phyloP scores from a whole-genome alignment of 2,113 vertebrate species.

The Dicentrarchus labrax region DNA sequence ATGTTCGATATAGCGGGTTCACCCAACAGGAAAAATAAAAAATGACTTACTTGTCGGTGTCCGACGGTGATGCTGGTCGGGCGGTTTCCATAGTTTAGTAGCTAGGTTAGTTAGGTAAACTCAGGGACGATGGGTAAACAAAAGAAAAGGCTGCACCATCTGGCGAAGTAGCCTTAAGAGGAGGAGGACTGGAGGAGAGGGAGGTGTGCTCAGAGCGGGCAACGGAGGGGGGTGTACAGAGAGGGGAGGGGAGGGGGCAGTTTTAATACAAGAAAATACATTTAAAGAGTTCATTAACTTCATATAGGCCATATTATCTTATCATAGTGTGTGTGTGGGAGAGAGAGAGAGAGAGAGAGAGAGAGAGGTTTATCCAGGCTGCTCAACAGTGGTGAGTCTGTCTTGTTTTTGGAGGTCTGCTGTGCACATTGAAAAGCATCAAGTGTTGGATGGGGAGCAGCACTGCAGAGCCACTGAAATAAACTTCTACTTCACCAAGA shows the following conservation, averaged over 20 bases:
- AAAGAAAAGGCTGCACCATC: slow-evolving; percentile 84
- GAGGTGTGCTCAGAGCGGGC: slow-evolving; percentile 65
- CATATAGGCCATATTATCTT: not conserved
- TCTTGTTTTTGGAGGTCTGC: not conserved
- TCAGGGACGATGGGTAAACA: slow-evolving; percentile 80
- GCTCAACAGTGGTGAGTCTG: not conserved
- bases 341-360: no score
- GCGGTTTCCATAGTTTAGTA: slow-evolving; percentile 66
- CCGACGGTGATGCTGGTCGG: slow-evolving; percentile 42
- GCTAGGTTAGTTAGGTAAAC: slow-evolving; percentile 69
- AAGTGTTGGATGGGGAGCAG: not conserved
- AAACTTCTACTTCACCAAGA: not conserved
- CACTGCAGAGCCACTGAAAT: not conserved
- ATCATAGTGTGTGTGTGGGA: not conserved
- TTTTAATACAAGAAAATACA: not conserved
- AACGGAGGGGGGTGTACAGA: slow-evolving; percentile 26
- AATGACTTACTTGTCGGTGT: slow-evolving; percentile 66
- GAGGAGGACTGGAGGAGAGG: slow-evolving; percentile 62
- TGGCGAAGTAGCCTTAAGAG: slow-evolving; percentile 78
- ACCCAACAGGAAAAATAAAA: not conserved
- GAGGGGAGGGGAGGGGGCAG: not conserved
- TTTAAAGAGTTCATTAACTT: not conserved
- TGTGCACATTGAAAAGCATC: not conserved
- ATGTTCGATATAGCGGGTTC: slow-evolving; percentile 31
- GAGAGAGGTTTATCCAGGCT: not conserved